Conservation (phyloP, 2,113 vertebrate genomes). For the Nesogale talazaci region DNA sequence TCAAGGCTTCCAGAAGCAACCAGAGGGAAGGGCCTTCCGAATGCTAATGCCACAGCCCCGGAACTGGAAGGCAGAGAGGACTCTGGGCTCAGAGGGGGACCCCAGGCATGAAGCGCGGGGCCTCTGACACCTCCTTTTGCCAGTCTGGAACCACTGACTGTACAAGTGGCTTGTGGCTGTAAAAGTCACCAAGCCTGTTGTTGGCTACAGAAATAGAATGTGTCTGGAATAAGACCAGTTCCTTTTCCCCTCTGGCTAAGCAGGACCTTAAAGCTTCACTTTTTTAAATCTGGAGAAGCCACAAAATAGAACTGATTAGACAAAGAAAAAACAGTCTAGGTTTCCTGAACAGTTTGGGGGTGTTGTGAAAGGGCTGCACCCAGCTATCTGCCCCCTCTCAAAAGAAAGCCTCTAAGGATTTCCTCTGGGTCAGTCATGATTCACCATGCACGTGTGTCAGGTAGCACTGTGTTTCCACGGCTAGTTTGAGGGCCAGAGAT, state of each 20-base stretch:
- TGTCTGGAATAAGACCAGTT: neutral
- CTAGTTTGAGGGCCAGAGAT: neutral
- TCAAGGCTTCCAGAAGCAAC: neutral
- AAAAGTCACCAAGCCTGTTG: neutral
- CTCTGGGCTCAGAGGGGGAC: neutral
- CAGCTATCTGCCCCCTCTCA: neutral
- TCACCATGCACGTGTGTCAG: neutral
- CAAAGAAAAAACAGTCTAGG: neutral
- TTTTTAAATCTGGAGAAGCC: neutral
- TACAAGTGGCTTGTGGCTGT: fast-evolving
- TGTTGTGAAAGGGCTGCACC: neutral
- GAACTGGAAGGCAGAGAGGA: neutral
- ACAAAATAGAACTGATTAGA: neutral
- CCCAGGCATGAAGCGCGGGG: neutral
- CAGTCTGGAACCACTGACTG: neutral
- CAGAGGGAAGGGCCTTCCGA: neutral
- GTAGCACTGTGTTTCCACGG: neutral
- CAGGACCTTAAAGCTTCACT: neutral
- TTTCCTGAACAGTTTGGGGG: neutral
- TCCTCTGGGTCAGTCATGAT: neutral
- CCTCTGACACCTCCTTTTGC: neutral
- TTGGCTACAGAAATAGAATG: neutral
- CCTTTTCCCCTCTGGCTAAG: neutral
- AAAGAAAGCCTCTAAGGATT: neutral
- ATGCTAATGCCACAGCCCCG: neutral